phyloP scores from a whole-genome alignment of 2,113 vertebrate genomes.

The Ahaetulla prasina region DNA sequence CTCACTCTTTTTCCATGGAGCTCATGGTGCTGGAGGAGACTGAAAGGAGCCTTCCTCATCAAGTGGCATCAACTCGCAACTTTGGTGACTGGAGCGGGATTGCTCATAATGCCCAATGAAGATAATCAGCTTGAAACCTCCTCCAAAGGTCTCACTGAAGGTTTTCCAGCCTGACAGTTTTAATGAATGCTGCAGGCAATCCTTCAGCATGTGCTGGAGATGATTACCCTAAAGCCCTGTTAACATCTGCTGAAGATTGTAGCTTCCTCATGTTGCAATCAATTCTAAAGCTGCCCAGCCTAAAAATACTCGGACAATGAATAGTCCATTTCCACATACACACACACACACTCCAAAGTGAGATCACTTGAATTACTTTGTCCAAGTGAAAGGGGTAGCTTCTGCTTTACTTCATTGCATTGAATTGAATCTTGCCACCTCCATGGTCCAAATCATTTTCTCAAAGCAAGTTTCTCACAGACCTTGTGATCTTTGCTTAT shows the following conservation, averaged over 20 bases:
- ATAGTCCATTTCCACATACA: no score
- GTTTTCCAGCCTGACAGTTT: background rate
- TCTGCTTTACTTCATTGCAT: background rate
- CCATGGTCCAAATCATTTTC: background rate
- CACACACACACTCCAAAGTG: no score
- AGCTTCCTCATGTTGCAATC: background rate
- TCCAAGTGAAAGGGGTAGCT: background rate
- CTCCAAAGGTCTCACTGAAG: background rate
- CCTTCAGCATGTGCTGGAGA: background rate
- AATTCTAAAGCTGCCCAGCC: background rate
- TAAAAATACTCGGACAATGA: background rate
- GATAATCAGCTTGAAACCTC: background rate
- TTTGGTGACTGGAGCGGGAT: background rate
- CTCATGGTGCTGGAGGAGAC: background rate
- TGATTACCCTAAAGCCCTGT: background rate
- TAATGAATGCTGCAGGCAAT: background rate
- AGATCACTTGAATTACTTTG: background rate
- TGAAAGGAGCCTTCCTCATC: background rate
- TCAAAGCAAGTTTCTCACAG: background rate
- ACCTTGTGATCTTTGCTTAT: background rate
- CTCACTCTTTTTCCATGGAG: background rate
- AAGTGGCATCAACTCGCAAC: background rate
- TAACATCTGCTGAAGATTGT: background rate
- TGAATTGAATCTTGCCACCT: background rate
- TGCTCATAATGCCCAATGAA: background rate